Base-by-base conservation (phyloP, 1,140 invertebrate genomes). In the Neuroterus valhalla region DNA sequence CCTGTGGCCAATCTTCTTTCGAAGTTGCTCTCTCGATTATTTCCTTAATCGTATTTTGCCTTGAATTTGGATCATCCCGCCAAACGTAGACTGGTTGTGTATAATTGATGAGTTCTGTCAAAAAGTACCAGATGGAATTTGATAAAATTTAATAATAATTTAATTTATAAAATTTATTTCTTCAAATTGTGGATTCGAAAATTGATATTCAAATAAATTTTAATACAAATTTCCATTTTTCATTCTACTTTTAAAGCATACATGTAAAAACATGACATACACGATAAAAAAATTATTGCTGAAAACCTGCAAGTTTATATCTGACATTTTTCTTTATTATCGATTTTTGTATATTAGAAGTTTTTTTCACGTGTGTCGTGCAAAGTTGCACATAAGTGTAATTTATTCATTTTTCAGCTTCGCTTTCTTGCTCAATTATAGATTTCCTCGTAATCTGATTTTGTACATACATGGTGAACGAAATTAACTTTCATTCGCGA, bases 61-160 rank as follows among this genome's bases (percentile, higher is more conserved):
- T 90, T 0, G 97, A 98, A 87, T 98, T 95, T 0, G 96, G 95
- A 91, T 98, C 96, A 84, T 98, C 97, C 55, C 98, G 91, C 91
- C 94, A 95, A 12, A 99, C 97, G 85, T 97, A 98, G 15, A 99
- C 95, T 0, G 98, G 97, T 89, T 99, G 97, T 0, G 96, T 97
- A 85, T 96, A 98, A 86, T 96, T 96, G 71, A 98, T 97, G 46
- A 98, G 90, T 89, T 96, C 96, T 96, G 89, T 12, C 91, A 91
- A 76, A 38, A 76, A 77, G 68, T 69, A 19, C 2, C 6, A 12
- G 19, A 8, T 17, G 5, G 5, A 50, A 17, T 50, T 50, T 50
- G 19, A 6, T 50, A 50, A 21, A 50, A 50, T 17, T n/a, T 50
- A 38, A 38, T 38, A 38, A 38, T 8, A 38, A 8, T 38, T 38